Evolutionary conservation across 37 sponge, comb jelly and placozoan genomes (phyloP), one percentile per base, ranked within the genome.

Genomic region (Cladorhizidae sp.): DNA sequence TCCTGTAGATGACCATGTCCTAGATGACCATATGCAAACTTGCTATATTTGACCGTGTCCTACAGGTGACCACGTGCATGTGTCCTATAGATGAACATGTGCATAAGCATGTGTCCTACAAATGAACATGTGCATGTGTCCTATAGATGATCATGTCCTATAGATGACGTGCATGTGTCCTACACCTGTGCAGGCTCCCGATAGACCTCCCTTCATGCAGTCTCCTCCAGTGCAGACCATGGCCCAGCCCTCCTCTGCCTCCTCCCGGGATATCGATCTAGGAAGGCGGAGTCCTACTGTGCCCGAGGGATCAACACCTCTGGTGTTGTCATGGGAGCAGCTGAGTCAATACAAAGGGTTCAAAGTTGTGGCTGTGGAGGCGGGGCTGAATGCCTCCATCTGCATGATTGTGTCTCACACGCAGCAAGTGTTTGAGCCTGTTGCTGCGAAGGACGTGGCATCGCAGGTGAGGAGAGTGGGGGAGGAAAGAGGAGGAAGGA

Each of bases 371-470:
- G 84, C 77, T 3, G 88, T 95, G 23, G 22, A 89, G 25, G 93
- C 85, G n/a, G 98, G 98, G 23, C 31, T 89, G 40, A 92, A 94
- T 86, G 43, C 87, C 11, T 72, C 77, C 35, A 72, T 97, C 21
- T 67, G 88, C 22, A 83, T 94, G 88, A 82, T 95, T 56, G 80
- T 97, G 11, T 43, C 70, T 7, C 90, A 97, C 88, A 87, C 83
- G 29, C 58, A 75, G 23, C 55, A 74, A 25, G 82, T 93, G 40
- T 95, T 95, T 85, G 26, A 71, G 28, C 52, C 43, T 29, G 40
- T 78, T 45, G 39, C 67, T 3, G 29, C 28, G 25, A 57, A 57
- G 49, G 63, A 57, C 12, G 79, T 77, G 23, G 22, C 40, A 26
- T 26, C 21, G 0, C 88, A 84, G 62, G 81, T 74, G 36, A 65